Conservation (phyloP, 1,140 invertebrate species). For the Platyscapa corneri region DNA sequence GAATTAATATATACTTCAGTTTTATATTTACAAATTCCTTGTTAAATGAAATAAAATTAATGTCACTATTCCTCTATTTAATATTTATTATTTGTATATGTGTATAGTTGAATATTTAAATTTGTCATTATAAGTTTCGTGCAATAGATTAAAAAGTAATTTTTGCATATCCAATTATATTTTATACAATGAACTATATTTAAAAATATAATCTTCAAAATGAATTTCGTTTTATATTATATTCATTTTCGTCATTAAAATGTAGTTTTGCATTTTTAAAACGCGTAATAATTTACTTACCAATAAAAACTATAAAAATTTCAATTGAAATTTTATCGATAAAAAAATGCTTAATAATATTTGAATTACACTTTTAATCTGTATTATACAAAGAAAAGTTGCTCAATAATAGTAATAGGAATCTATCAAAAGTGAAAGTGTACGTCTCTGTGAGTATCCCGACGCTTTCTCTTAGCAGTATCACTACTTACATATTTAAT, state of each 20-base stretch:
- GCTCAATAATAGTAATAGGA: slow-evolving; percentile 54
- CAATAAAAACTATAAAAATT: no score
- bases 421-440: slow-evolving; percentile 63
- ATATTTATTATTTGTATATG: slow-evolving; percentile 21
- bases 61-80: neutral
- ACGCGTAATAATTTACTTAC: no score
- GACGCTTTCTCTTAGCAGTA: slow-evolving; percentile 59
- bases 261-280: no score
- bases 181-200: slow-evolving; percentile 24
- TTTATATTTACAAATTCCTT: neutral
- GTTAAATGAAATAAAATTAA: neutral
- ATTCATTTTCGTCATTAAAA: no score
- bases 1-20: neutral
- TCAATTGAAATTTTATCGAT: neutral
- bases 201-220: neutral
- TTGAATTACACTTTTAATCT: neutral
- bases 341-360: neutral
- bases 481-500: slow-evolving; percentile 55
- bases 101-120: slow-evolving; percentile 15
- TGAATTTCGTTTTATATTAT: no score
- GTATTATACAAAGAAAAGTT: slow-evolving; percentile 52
- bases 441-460: slow-evolving; percentile 54
- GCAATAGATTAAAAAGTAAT: slow-evolving; percentile 3
- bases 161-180: slow-evolving; percentile 5
- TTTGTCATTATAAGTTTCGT: slow-evolving; percentile 8